Evolutionary conservation across 1,140 invertebrate genomes (phyloP), one percentile per base, ranked within the genome.

Genomic region (Pollicipes pollicipes): DNA sequence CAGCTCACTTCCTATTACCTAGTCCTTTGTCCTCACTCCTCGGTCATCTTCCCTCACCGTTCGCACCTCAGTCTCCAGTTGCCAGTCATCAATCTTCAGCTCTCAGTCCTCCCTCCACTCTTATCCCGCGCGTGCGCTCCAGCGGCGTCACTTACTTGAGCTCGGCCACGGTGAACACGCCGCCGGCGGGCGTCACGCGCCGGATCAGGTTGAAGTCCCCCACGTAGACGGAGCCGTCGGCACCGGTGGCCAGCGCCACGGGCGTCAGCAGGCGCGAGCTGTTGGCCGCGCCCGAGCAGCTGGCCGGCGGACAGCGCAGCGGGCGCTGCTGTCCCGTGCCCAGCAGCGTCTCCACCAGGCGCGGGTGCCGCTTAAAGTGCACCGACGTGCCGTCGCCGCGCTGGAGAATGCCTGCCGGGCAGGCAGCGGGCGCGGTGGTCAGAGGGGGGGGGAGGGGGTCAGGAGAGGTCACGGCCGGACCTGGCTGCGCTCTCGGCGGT

Each of bases 191-290:
- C 29, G 90, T 93, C 66, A 98, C 89, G 76, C 94, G 85, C 37
- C 96, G 84, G 31, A 99, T 90, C 58, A 96, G 85, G 83, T 98
- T 97, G n/a, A n/a, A n/a, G n/a, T n/a, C n/a, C n/a, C n/a, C n/a
- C n/a, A n/a, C n/a, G n/a, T n/a, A n/a, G n/a, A 99, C 84, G 73
- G 90, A 94, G 24, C 96, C 97, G 83, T 98, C 96, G 10, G 93
- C 90, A 28, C 93, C 95, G 30, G 90, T 91, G 3, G 95, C 90
- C 35, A 99, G 80, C 17, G 95, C 91, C 6, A 96, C 91, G 0
- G 95, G 96, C 0, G 93, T 93, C 64, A 97, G 81, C 0, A 99
- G 83, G 71, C 87, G 84, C 8, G 90, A 90, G 77, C 93, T 90
- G 75, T 89, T 90, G 4, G 93, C 91, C 30, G 87, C 84, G 0